phyloP scores from a whole-genome alignment of 2,888 invertebrate genomes.

The Crocallis elinguaria region DNA sequence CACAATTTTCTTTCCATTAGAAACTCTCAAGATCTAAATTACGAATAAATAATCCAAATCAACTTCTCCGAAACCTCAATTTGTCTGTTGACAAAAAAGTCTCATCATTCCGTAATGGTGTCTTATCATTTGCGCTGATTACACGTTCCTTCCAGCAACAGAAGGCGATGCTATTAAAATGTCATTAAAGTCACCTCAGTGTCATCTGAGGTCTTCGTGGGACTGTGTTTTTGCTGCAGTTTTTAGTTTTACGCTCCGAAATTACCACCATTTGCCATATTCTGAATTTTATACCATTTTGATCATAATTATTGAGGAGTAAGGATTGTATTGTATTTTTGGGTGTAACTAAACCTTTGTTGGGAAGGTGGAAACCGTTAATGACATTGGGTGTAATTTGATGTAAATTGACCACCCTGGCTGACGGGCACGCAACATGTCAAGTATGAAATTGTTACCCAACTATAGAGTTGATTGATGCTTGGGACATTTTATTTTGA shows the following conservation, averaged over 20 bases:
- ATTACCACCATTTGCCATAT: conserved; percentile 29
- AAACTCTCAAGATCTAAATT: conserved; percentile 42
- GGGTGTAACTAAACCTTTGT: conserved; percentile 48
- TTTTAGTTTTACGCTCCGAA: conserved; percentile 67
- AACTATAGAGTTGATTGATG: conserved; percentile 77
- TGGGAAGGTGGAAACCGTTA: conserved; percentile 59
- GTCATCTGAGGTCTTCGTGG: conserved; percentile 74
- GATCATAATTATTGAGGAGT: conserved; percentile 48
- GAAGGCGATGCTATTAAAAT: conserved; percentile 82
- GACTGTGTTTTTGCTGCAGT: conserved; percentile 79
- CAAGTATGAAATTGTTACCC: conserved; percentile 81
- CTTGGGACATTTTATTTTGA: conserved; percentile 29
- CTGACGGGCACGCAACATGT: conserved; percentile 78
- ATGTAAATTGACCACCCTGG: conserved; percentile 76
- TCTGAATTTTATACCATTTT: conserved; percentile 45
- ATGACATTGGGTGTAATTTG: conserved; percentile 80
- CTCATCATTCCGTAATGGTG: conserved; percentile 60
- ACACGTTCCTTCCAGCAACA: conserved; percentile 71
- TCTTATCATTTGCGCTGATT: conserved; percentile 79
- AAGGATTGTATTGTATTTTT: conserved; percentile 43
- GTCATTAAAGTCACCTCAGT: conserved; percentile 81
- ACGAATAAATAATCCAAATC: conserved; percentile 50
- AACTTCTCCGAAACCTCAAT: conserved; percentile 65
- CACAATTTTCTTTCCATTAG: conserved; percentile 2
- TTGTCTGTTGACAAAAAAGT: conserved; percentile 65